Conservation (phyloP, 2,797 vertebrate genomes). For the Spheniscus humboldti region DNA sequence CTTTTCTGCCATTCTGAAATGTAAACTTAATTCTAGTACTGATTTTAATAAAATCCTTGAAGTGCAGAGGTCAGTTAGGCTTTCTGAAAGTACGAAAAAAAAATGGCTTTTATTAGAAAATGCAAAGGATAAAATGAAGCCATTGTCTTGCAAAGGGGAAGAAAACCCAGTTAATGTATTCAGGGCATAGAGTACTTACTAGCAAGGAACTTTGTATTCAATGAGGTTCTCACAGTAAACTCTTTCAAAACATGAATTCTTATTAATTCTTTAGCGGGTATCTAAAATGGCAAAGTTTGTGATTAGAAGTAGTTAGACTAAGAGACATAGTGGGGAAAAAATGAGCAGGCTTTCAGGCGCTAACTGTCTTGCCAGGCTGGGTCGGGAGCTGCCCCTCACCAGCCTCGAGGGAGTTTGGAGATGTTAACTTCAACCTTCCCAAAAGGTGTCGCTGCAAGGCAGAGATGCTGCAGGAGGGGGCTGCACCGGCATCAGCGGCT, state of each 20-base stretch:
- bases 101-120: neutral
- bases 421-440: neutral
- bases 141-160: neutral
- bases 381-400: neutral
- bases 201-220: neutral
- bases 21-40: neutral
- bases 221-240: neutral
- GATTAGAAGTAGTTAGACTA: neutral
- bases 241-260: neutral
- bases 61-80: neutral
- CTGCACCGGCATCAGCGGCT: too few relatives aligned
- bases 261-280: neutral
- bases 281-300: too few relatives aligned
- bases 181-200: neutral
- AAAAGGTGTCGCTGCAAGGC: neutral
- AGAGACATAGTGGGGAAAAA: fast-evolving
- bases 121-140: neutral
- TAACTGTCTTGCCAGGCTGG: fast-evolving
- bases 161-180: neutral
- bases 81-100: neutral
- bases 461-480: neutral
- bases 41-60: neutral
- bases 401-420: neutral
- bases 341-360: neutral
- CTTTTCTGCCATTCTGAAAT: neutral